These are phyloP conservation scores for Taurulus bubalis DNA, from an alignment of 2,113 vertebrate species.

Conservation along the genomic window DNA sequence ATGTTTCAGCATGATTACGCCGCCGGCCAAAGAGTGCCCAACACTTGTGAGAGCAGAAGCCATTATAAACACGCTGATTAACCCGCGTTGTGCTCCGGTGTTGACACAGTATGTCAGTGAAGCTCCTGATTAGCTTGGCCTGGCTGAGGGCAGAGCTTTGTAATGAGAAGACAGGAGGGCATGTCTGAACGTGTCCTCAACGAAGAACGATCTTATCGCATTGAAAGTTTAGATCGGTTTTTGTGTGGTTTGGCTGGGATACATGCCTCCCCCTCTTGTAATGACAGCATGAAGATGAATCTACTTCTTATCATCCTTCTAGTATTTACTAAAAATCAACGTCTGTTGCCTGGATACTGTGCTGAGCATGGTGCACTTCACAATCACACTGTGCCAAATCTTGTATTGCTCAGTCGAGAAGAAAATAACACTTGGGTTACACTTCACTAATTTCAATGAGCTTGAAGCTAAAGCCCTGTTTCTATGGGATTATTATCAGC, in stretches of 20 bases:
- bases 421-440: slow-evolving; percentile 26
- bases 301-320: slow-evolving; percentile 13
- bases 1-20: slow-evolving; percentile 20
- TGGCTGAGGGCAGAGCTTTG: slow-evolving; percentile 36
- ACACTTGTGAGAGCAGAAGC: slow-evolving; percentile 25
- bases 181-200: slow-evolving; percentile 36
- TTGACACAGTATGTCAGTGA: slow-evolving; percentile 60
- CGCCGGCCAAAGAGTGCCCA: not conserved
- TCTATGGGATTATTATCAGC: slow-evolving; percentile 11
- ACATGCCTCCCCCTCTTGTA: slow-evolving; percentile 15
- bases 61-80: slow-evolving; percentile 45
- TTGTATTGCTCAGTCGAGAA: slow-evolving; percentile 15
- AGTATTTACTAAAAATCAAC: slow-evolving; percentile 39
- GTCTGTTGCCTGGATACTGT: slow-evolving; percentile 62
- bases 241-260: slow-evolving; percentile 44
- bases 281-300: slow-evolving; percentile 45
- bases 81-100: slow-evolving; percentile 31
- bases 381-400: slow-evolving; percentile 11
- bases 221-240: slow-evolving; percentile 23
- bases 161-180: slow-evolving; percentile 33
- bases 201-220: slow-evolving; percentile 29
- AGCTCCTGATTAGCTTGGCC: slow-evolving; percentile 52
- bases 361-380: slow-evolving; percentile 8
- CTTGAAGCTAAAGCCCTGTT: not conserved
- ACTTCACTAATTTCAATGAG: not conserved